phyloP scores from a whole-genome alignment of 2,888 invertebrate species.

The Campopleginae sp. region DNA sequence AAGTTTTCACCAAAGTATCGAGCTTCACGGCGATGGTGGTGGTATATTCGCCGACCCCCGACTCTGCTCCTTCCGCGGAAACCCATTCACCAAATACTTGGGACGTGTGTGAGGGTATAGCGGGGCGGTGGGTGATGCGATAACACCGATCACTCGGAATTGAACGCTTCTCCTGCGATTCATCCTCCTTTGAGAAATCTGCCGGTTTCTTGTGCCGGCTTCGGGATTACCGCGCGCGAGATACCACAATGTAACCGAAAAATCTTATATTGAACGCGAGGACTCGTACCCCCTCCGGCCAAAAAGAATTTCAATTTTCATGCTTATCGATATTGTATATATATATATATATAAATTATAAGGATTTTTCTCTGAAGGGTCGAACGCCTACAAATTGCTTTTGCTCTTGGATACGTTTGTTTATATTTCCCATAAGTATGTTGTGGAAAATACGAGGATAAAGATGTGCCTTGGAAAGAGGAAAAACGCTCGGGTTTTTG shows the following conservation, averaged over 20 bases:
- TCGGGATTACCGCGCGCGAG: constrained; percentile 25
- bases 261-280: constrained; percentile 21
- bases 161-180: constrained; percentile 84
- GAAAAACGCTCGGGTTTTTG: constrained; percentile 31
- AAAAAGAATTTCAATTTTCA: background rate
- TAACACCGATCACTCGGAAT: constrained; percentile 80
- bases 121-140: constrained; percentile 65
- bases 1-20: constrained; percentile 14
- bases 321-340: background rate
- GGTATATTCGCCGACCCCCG: constrained; percentile 25
- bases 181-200: constrained; percentile 79
- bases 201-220: constrained; percentile 46
- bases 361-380: background rate
- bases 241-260: constrained; percentile 35
- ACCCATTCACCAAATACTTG: constrained; percentile 62
- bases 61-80: constrained; percentile 54
- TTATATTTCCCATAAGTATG: background rate
- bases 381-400: background rate
- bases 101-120: constrained; percentile 29
- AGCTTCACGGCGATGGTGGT: constrained; percentile 13
- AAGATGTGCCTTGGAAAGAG: background rate
- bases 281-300: background rate
- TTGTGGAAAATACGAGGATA: constrained; percentile 16
- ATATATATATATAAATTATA: background rate
- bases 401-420: background rate